Evolutionary conservation across 2,797 vertebrate species (phyloP).

Genomic region (Cuculus canorus): DNA sequence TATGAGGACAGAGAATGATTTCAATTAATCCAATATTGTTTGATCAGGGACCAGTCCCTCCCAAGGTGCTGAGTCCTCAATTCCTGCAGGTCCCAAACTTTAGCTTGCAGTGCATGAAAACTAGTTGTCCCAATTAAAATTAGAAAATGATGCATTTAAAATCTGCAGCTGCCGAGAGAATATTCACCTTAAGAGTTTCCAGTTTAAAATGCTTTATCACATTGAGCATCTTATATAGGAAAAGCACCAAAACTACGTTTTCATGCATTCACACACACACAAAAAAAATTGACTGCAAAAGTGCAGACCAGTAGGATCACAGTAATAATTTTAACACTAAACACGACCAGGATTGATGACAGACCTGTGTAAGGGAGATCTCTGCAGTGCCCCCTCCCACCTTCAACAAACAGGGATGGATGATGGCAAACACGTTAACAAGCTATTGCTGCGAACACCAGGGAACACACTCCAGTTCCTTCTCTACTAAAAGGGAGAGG

Average conservation of each 20-base stretch:
- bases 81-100: constrained; percentile 11
- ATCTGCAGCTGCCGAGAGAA: not conserved
- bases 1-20: constrained; percentile 49
- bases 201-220: not conserved
- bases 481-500: not conserved
- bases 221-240: rapidly evolving
- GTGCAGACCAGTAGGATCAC: not conserved
- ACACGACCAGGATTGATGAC: not conserved
- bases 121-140: constrained; percentile 18
- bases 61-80: constrained; percentile 52
- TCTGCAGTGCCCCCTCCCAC: not conserved
- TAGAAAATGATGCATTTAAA: not conserved
- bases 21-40: constrained; percentile 28
- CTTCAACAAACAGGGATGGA: not conserved
- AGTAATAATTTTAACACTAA: not conserved
- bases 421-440: not conserved
- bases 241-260: not conserved
- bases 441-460: not conserved
- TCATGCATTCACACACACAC: not conserved
- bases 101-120: not conserved
- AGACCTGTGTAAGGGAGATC: not conserved
- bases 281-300: not conserved
- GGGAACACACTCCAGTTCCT: not conserved
- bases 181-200: not conserved
- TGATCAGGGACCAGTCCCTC: constrained; percentile 40